Base-by-base conservation (phyloP, 2,113 vertebrate species). In the Myotis davidii region DNA sequence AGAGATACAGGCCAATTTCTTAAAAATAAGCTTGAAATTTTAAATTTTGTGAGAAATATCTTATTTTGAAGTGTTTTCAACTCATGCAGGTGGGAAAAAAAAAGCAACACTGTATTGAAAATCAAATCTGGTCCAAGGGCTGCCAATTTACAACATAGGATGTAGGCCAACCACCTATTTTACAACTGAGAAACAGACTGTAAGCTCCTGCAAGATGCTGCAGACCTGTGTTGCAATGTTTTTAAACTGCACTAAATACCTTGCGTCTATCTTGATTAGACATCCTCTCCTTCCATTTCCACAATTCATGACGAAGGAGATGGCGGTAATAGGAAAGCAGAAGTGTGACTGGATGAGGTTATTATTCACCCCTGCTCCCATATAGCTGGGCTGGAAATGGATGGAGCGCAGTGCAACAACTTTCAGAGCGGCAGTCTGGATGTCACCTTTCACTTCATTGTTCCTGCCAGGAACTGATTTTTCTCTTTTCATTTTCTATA, bases 61-160 rank as follows among this genome's bases (percentile, higher is more conserved):
- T 78, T 77, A 48, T 48, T 88, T 87, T 72, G 39, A 93, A 83
- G 69, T 79, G 34, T 42, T 88, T 95, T 92, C 9, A 88, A 13
- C 18, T 27, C 48, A 85, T 34, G 3, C 29, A 85, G 54, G 52
- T 52, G 3, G 21, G 29, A 32, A 69, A 27, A 48, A 61, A 84
- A 76, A 76, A 74, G 29, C 12, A 34, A 89, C n/a, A n/a, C 7
- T 48, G 14, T 11, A 2, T 70, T 20, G 29, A 96, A 88, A 45
- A 54, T 45, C 29, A 83, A 39, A 78, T 64, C n/a, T 79, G 59
- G 70, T 70, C 21, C 42, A 45, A 52, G 21, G 20, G 14, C 37
- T 61, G 64, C 42, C 29, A 83, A 20, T 34, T 74, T 73, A 79
- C 67, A 52, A 61, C 5, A 23, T 59, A 81, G 86, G 52, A 65